Conservation (phyloP, 2,888 invertebrate genomes). For the Synanthedon tipuliformis region DNA sequence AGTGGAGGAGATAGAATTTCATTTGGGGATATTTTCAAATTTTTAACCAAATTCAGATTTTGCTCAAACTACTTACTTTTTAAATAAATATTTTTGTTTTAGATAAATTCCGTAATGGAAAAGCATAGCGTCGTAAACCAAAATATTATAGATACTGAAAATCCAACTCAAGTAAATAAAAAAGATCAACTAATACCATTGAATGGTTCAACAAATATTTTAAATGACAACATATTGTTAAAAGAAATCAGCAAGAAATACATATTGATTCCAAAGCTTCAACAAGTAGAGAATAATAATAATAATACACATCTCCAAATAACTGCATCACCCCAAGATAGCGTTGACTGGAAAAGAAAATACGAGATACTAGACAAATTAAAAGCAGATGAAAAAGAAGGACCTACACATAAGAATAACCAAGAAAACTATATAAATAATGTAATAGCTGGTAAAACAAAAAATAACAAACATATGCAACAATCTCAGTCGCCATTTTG, state of each 20-base stretch:
- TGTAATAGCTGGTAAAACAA: too few species aligned
- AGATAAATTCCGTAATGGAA: background rate
- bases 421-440: background rate
- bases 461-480: background rate
- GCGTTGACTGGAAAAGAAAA: conserved; percentile 53
- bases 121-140: too few species aligned
- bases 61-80: too few species aligned
- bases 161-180: too few species aligned
- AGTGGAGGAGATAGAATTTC: too few species aligned
- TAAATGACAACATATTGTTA: conserved; percentile 29
- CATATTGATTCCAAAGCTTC: conserved; percentile 50
- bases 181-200: background rate
- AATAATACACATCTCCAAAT: conserved; percentile 6
- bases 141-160: too few species aligned
- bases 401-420: conserved; percentile 1
- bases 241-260: conserved; percentile 52
- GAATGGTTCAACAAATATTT: conserved; percentile 8
- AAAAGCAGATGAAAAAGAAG: conserved; percentile 35
- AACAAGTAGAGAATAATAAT: conserved; percentile 14
- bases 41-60: too few species aligned
- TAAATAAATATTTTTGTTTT: background rate
- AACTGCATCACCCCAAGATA: conserved; percentile 13
- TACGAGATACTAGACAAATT: conserved; percentile 51
- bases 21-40: too few species aligned
- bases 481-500: background rate